These are phyloP conservation scores for Psix sp. DNA, from an alignment of 1,140 invertebrate genomes.

Conservation along the genomic window DNA sequence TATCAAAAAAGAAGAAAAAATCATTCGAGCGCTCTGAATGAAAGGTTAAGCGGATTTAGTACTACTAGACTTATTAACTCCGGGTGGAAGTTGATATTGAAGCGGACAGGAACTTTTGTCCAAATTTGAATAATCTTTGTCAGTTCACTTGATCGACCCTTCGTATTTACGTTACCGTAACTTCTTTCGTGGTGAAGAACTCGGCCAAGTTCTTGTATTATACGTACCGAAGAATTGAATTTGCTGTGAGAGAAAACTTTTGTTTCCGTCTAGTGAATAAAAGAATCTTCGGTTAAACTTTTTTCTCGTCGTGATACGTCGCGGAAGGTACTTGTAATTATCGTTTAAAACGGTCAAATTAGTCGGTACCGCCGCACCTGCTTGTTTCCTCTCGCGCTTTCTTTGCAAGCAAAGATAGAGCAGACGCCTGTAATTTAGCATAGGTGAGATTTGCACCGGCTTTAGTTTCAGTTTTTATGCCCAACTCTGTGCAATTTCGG, in stretches of 20 bases:
- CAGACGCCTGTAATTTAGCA: slow-evolving; percentile 49
- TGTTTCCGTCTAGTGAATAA: not conserved
- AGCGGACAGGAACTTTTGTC: slow-evolving; percentile 58
- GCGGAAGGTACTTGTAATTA: slow-evolving; percentile 34
- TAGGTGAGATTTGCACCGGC: slow-evolving; percentile 47
- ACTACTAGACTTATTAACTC: slow-evolving; percentile 69
- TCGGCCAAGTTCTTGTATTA: slow-evolving; percentile 44
- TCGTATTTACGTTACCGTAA: slow-evolving; percentile 23
- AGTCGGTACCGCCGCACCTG: slow-evolving; percentile 30
- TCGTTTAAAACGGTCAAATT: slow-evolving; percentile 56
- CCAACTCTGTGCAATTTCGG: slow-evolving; percentile 52
- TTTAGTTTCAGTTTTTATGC: slow-evolving; percentile 36
- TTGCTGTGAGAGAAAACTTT: slow-evolving; percentile 22
- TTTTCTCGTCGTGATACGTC: slow-evolving; percentile 13
- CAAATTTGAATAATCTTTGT: slow-evolving; percentile 59
- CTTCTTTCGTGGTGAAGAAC: slow-evolving; percentile 27
- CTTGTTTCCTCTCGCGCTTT: slow-evolving; percentile 36
- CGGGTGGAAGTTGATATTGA: slow-evolving; percentile 67
- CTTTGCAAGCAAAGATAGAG: slow-evolving; percentile 1
- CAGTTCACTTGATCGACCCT: slow-evolving; percentile 39
- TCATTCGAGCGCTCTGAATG: slow-evolving; percentile 38
- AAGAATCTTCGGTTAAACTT: slow-evolving; percentile 10
- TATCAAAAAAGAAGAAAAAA: slow-evolving; percentile 34
- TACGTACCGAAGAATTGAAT: slow-evolving; percentile 45
- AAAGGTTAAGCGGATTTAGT: slow-evolving; percentile 66